phyloP scores from a whole-genome alignment of 1,140 invertebrate genomes.

The Ditylenchus dipsaci region DNA sequence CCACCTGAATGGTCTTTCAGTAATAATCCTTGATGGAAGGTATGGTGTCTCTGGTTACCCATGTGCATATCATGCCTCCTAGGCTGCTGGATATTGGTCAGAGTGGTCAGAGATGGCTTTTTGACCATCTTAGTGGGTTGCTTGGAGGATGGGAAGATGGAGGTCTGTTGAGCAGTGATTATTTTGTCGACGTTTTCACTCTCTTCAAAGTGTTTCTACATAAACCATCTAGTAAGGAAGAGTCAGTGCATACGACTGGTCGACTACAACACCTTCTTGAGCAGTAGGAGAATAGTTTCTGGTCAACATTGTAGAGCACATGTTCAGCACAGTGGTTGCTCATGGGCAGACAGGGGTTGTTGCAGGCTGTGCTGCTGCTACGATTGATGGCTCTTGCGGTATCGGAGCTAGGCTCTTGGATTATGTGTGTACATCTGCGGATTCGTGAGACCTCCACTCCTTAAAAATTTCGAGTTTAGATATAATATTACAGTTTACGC shows the following conservation, averaged over 20 bases:
- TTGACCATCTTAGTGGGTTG: not conserved
- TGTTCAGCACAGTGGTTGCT: conserved; percentile 36
- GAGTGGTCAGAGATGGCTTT: not conserved
- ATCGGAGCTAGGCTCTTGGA: not conserved
- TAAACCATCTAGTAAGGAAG: not conserved
- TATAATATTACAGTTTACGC: not conserved
- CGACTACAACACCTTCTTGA: conserved; percentile 17
- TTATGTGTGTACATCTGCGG: conserved; percentile 19
- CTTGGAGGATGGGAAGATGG: not conserved
- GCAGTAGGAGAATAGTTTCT: conserved; percentile 36
- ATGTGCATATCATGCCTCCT: not conserved
- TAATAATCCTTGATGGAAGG: not conserved
- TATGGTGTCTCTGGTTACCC: not conserved
- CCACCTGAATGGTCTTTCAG: not conserved
- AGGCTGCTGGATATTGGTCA: not conserved
- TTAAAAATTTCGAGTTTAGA: not conserved
- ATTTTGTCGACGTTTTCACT: not conserved
- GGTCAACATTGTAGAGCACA: conserved; percentile 31
- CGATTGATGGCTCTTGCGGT: not conserved
- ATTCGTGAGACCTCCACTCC: not conserved
- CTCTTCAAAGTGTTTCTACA: not conserved
- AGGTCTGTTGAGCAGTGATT: not conserved
- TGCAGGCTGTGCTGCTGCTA: conserved; percentile 9
- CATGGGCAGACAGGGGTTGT: conserved; percentile 31
- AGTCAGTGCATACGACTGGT: conserved; percentile 17